A percentile compares a stretch with the other conserved stretches of the same genome.
Conservation (phyloP, 2,113 vertebrate species). For the Cheirogaleus medius region DNA sequence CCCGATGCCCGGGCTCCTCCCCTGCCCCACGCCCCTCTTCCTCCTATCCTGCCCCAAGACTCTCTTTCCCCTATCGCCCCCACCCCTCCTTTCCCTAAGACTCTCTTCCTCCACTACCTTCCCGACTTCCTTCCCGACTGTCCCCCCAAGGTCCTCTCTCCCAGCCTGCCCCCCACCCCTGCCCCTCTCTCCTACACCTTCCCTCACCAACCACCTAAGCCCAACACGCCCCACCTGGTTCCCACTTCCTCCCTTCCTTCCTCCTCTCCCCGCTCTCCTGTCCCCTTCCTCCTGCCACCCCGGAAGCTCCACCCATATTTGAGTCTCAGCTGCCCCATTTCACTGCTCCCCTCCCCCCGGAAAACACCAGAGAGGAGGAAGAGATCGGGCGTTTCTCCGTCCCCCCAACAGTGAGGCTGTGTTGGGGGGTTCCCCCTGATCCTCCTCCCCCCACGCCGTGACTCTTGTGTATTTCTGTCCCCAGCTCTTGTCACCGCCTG, state of each 20-base stretch:
- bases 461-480: slow-evolving; percentile 80
- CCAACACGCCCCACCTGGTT: background rate
- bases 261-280: too few relatives aligned
- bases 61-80: too few relatives aligned
- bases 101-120: background rate
- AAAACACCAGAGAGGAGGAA: slow-evolving; percentile 73
- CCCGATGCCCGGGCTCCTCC: background rate
- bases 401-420: slow-evolving; percentile 69
- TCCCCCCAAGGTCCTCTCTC: background rate
- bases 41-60: background rate
- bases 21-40: too few relatives aligned
- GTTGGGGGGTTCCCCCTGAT: slow-evolving; percentile 59
- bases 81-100: background rate
- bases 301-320: slow-evolving; percentile 74
- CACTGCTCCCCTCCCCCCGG: slow-evolving; percentile 65
- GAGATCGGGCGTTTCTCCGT: slow-evolving; percentile 58
- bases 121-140: too few relatives aligned
- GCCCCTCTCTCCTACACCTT: background rate
- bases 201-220: background rate
- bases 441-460: slow-evolving; percentile 1
- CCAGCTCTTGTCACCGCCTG: slow-evolving; percentile 81
- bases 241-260: background rate
- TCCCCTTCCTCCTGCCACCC: background rate
- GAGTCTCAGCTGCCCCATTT: slow-evolving; percentile 73
- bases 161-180: background rate